phyloP scores from a whole-genome alignment of 2,113 vertebrate genomes.

The Helogale parvula region DNA sequence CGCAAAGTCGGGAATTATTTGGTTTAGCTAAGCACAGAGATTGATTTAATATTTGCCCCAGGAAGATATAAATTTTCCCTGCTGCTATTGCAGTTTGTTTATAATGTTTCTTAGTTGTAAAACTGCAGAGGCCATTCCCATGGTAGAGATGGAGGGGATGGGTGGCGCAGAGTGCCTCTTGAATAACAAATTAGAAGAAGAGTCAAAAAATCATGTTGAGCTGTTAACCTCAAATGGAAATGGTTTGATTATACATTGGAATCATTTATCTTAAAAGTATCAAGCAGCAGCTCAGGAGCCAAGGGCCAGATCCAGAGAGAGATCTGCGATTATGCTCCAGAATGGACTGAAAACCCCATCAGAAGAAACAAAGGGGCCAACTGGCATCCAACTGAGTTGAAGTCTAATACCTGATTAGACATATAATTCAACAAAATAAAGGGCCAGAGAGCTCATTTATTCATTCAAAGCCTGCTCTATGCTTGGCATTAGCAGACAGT shows the following conservation, averaged over 20 bases:
- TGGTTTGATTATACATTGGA: neutral
- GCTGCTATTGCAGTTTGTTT: conserved; percentile 44
- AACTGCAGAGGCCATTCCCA: conserved; percentile 23
- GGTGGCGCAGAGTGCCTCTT: neutral
- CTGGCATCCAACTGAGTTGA: neutral
- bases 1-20: conserved; percentile 58
- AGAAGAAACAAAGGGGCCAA: neutral
- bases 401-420: neutral
- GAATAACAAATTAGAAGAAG: neutral
- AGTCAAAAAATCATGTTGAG: neutral
- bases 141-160: neutral
- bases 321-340: neutral
- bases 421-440: neutral
- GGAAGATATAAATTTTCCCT: conserved; percentile 57
- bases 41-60: conserved; percentile 63
- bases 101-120: conserved; percentile 55
- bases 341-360: neutral
- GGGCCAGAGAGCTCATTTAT: neutral
- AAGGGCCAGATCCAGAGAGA: neutral
- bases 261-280: neutral
- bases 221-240: conserved; percentile 28
- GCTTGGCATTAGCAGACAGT: neutral
- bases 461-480: neutral
- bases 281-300: neutral
- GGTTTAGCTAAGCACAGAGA: conserved; percentile 48